Base-by-base conservation (phyloP, 64 coral and sea anemone species). In the Montipora cactus region DNA sequence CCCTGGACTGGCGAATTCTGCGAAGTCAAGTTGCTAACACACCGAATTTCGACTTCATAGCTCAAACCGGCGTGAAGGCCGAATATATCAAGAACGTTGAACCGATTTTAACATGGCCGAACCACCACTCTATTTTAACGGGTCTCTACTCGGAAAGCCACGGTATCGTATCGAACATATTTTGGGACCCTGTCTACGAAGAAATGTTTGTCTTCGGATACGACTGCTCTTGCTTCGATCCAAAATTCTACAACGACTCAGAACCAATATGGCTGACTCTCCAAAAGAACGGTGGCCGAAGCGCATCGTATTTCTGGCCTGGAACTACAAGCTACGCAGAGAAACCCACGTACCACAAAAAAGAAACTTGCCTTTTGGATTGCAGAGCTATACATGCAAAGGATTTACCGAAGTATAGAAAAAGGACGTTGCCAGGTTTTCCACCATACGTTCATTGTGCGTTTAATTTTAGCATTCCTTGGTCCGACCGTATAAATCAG, bases 251-350 rank as follows among this genome's bases (percentile, higher is more conserved):
- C 90, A 88, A 82, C 77, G 68, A 59, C 37, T 83, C 95, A 2
- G 95, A 97, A 80, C 95, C 95, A 18, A 82, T 97, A 74, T 97
- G 95, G 95, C 67, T 97, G n/a, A 94, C 92, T 8, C 53, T 94
- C 0, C 95, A 97, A 55, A 89, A 89, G 74, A 72, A 79, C 49
- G 87, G 87, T 1, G 87, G 87, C 10, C 52, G 76, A 57, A 77
- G 72, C 8, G 87, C 51, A 0, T 76, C 76, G 3, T 89, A 89
- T 59, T 89, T 77, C 51, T 89, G 87, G 87, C 87, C 87, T n/a
- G 87, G 70, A 89, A 77, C 87, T 55, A 76, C 50, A 3, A 79
- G 72, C 10, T 89, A 89, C 49, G 6, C 50, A 12, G 72, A 75
- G 7, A 89, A 89, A n/a, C 87, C 87, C 14, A 89, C 73, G 8